Base-by-base conservation (phyloP, 2,113 vertebrate genomes). In the Anolis sagrei region DNA sequence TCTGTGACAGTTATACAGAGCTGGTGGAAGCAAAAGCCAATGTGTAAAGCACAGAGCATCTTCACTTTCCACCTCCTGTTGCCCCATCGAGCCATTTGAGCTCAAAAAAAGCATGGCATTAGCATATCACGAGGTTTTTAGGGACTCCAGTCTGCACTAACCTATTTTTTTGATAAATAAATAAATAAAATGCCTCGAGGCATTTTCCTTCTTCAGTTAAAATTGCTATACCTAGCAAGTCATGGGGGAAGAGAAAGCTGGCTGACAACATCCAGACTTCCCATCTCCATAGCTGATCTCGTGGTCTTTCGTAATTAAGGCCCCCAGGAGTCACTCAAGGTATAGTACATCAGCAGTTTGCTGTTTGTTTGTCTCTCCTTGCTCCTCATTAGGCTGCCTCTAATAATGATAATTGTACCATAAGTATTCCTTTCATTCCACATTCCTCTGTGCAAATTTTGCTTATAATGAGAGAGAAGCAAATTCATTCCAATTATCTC, bases 401-500 rank as follows among this genome's bases (percentile, higher is more conserved):
- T 93, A 92, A 90, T 76, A 93, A 75, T 81, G 86, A 16, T 51
- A 92, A 68, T n/a, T 81, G 49, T 79, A 79, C 73, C 82, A 62
- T 14, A 81, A 48, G 84, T 75, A 29, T 7, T 83, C 61, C 85
- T 79, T 87, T 87, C 93, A 76, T 91, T 90, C 78, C 54, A 21
- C 68, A 75, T 48, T 93, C 66, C 64, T 77, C 81, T 76, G 83
- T 82, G 80, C 29, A 92, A 93, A 89, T 77, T 93, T 80, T 76
- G 81, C 86, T 92, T 92, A 84, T 87, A 92, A 81, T 81, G 92
- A 91, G 1, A 90, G 87, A 93, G 85, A 87, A 91, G 91, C 83
- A 91, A 93, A 94, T 86, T 86, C 34, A 70, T 0, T 88, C 74
- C 89, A 87, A 86, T 88, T 93, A 92, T 85, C 48, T 80, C 82